Evolutionary conservation across 64 coral and sea anemone species (phyloP).

Genomic region (Exaiptasia diaphana): DNA sequence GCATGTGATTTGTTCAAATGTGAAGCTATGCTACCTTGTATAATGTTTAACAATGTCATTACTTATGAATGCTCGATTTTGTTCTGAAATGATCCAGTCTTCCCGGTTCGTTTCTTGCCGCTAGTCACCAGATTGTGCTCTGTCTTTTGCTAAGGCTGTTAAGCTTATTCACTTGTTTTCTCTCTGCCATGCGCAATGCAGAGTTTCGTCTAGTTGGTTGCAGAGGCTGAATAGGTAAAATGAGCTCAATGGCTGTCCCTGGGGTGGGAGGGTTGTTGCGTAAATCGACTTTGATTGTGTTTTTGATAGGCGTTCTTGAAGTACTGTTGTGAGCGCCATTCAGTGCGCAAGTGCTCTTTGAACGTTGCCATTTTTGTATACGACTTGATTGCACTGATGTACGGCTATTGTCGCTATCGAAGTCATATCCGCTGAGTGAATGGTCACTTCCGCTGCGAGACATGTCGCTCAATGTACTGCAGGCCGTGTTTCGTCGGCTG

Average conservation of each 20-base stretch:
- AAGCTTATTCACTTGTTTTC: neutral
- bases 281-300: constrained; percentile 1
- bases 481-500: neutral
- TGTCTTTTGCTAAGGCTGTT: constrained; percentile 13
- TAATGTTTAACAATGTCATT: too few relatives aligned
- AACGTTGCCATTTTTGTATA: constrained; percentile 16
- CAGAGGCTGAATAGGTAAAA: constrained; percentile 2
- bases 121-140: constrained; percentile 32
- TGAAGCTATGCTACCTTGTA: too few relatives aligned
- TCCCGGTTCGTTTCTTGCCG: neutral
- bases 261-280: neutral
- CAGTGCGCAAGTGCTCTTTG: neutral
- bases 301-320: neutral
- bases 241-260: neutral
- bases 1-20: too few relatives aligned
- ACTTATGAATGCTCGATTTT: too few relatives aligned
- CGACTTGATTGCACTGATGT: neutral
- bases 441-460: constrained; percentile 18
- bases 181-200: constrained; percentile 20
- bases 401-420: neutral
- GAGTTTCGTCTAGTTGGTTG: neutral
- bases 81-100: neutral
- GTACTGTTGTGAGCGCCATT: neutral
- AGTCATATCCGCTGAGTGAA: neutral
- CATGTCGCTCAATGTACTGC: neutral